Percentiles rank a stretch among this genome's conserved stretches.
These are phyloP conservation scores for Amphipyra berbera DNA, from an alignment of 2,888 invertebrate species.

Conservation along the genomic window DNA sequence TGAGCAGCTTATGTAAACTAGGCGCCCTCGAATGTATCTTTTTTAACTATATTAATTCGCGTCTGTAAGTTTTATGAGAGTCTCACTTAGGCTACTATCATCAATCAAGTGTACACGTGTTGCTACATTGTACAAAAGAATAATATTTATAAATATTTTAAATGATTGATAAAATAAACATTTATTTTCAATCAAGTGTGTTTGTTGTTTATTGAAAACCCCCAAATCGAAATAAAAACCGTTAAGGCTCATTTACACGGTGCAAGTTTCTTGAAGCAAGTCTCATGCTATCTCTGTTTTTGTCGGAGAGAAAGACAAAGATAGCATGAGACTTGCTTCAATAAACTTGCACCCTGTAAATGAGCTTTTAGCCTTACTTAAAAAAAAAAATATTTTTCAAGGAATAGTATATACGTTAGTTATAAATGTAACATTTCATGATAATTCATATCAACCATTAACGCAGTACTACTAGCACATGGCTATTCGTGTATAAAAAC, in stretches of 20 bases:
- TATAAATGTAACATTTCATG: too few species aligned
- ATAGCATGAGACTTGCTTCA: too few species aligned
- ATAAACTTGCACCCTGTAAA: too few species aligned
- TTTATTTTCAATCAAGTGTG: slow-evolving; percentile 83
- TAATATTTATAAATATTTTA: slow-evolving; percentile 88
- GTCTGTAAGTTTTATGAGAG: slow-evolving; percentile 72
- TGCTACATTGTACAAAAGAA: slow-evolving; percentile 87
- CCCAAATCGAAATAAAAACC: too few species aligned
- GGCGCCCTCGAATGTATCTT: slow-evolving; percentile 64
- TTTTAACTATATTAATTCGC: slow-evolving; percentile 62
- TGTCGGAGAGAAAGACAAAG: too few species aligned
- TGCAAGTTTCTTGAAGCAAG: too few species aligned
- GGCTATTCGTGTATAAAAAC: too few species aligned
- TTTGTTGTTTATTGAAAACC: slow-evolving; percentile 58
- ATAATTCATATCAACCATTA: too few species aligned
- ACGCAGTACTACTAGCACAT: too few species aligned
- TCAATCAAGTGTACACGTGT: slow-evolving; percentile 81
- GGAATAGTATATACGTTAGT: not conserved
- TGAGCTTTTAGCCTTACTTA: not conserved
- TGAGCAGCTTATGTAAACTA: slow-evolving; percentile 62
- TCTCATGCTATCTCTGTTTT: too few species aligned
- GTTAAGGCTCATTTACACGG: too few species aligned
- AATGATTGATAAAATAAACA: slow-evolving; percentile 89
- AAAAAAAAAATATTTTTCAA: not conserved
- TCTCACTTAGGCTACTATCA: slow-evolving; percentile 74